These are phyloP conservation scores for Monopis laevigella DNA, from an alignment of 2,888 invertebrate genomes.

Conservation along the genomic window DNA sequence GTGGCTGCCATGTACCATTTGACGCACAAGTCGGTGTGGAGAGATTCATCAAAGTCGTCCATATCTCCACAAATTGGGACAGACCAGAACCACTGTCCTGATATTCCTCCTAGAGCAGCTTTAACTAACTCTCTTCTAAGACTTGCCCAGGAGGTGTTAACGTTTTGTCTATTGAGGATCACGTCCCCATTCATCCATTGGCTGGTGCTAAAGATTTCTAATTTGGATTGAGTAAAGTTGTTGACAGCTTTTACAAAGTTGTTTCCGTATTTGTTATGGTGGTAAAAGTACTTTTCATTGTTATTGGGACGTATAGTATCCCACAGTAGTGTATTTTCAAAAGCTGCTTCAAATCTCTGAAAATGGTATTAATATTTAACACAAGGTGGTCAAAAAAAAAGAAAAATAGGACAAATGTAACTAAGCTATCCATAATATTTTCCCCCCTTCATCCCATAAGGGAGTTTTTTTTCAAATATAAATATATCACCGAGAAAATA, in stretches of 20 bases:
- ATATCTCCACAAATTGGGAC: conserved; percentile 69
- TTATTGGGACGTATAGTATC: conserved; percentile 29
- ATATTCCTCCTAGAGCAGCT: conserved; percentile 56
- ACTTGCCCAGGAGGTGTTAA: conserved; percentile 67
- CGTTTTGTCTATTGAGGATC: conserved; percentile 53
- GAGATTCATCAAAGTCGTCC: conserved; percentile 34
- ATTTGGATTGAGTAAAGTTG: conserved; percentile 24
- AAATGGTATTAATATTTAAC: too few relatives aligned
- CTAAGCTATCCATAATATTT: too few relatives aligned
- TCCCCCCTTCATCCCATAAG: too few relatives aligned
- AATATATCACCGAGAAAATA: too few relatives aligned
- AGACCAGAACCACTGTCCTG: conserved; percentile 58
- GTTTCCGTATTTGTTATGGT: conserved; percentile 69
- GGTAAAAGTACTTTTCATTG: conserved; percentile 26
- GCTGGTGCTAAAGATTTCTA: conserved; percentile 34
- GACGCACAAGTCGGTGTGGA: conserved; percentile 63
- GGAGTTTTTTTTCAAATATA: too few relatives aligned
- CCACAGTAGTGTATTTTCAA: conserved; percentile 62
- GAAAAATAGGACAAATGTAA: too few relatives aligned
- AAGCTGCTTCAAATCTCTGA: conserved; percentile 46
- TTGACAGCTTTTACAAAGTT: conserved; percentile 38
- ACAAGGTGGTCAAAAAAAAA: too few relatives aligned
- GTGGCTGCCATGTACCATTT: conserved; percentile 76
- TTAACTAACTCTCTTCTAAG: conserved; percentile 57
- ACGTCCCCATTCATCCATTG: conserved; percentile 39